Conservation (phyloP, 2,888 invertebrate species). For the Furcula furcula region DNA sequence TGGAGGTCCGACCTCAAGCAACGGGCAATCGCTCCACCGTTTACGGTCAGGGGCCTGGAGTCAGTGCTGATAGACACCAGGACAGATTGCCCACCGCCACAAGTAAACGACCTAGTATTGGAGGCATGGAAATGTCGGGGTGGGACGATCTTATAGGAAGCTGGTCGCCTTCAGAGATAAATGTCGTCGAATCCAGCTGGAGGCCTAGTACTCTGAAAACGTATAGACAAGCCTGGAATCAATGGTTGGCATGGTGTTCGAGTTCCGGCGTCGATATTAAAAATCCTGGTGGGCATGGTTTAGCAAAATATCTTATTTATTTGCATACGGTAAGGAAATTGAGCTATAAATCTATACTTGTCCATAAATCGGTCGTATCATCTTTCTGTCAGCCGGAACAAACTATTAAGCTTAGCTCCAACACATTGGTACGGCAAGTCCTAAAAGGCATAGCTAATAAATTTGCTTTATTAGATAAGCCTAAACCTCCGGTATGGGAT, state of each 20-base stretch:
- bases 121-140: constrained; percentile 2
- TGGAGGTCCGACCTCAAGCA: constrained; percentile 16
- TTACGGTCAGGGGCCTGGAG: constrained; percentile 5
- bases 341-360: background rate
- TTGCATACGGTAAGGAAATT: background rate
- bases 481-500: background rate
- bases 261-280: background rate
- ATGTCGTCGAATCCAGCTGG: background rate
- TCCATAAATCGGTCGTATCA: background rate
- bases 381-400: background rate
- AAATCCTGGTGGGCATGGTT: background rate
- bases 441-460: background rate
- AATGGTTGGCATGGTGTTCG: background rate
- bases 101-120: constrained; percentile 1
- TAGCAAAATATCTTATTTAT: background rate
- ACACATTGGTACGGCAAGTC: background rate
- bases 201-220: background rate
- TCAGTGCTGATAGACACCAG: constrained; percentile 2
- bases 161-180: background rate
- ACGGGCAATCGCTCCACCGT: constrained; percentile 10
- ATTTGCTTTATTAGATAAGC: background rate
- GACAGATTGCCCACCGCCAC: constrained; percentile 3
- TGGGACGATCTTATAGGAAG: background rate
- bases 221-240: background rate
- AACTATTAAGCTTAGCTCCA: background rate